phyloP scores from a whole-genome alignment of 2,888 invertebrate genomes.

The Acronicta aceris region DNA sequence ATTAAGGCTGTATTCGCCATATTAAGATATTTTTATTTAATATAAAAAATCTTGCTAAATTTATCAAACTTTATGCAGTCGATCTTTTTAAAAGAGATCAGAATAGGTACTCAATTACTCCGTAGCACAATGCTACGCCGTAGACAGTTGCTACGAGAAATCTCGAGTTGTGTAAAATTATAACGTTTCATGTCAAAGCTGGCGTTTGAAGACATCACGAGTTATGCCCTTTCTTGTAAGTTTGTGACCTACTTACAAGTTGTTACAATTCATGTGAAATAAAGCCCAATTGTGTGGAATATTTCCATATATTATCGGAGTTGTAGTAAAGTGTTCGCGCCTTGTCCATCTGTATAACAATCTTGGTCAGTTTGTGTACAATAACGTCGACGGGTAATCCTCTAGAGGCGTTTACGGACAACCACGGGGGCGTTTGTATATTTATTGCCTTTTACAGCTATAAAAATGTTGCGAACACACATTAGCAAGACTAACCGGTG shows the following conservation, averaged over 20 bases:
- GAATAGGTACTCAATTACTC: conserved; percentile 11
- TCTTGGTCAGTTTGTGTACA: conserved; percentile 60
- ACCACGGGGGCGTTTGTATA: conserved; percentile 55
- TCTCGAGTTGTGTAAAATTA: conserved; percentile 42
- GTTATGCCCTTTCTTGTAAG: conserved; percentile 33
- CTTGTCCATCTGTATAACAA: conserved; percentile 40
- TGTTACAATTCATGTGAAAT: conserved; percentile 37
- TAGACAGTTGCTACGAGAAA: conserved; percentile 49
- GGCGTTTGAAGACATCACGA: conserved; percentile 39
- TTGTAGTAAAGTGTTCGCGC: conserved; percentile 22
- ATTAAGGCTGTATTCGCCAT: too few relatives aligned
- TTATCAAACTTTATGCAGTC: too few relatives aligned
- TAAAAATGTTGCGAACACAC: conserved; percentile 82
- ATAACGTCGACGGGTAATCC: conserved; percentile 69
- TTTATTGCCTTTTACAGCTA: conserved; percentile 78
- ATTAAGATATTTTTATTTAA: too few relatives aligned
- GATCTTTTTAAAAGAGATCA: conserved; percentile 43
- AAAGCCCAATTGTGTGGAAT: conserved; percentile 27
- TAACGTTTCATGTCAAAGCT: conserved; percentile 37
- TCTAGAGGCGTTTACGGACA: conserved; percentile 56
- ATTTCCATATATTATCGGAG: conserved; percentile 38
- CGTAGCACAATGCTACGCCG: conserved; percentile 47
- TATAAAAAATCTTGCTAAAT: too few relatives aligned
- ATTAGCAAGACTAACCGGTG: conserved; percentile 78
- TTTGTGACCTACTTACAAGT: conserved; percentile 37